A percentile compares a stretch with the other conserved stretches of the same genome.
Evolutionary conservation across 2,113 vertebrate species (phyloP).

Genomic region (Chaetura pelagica): DNA sequence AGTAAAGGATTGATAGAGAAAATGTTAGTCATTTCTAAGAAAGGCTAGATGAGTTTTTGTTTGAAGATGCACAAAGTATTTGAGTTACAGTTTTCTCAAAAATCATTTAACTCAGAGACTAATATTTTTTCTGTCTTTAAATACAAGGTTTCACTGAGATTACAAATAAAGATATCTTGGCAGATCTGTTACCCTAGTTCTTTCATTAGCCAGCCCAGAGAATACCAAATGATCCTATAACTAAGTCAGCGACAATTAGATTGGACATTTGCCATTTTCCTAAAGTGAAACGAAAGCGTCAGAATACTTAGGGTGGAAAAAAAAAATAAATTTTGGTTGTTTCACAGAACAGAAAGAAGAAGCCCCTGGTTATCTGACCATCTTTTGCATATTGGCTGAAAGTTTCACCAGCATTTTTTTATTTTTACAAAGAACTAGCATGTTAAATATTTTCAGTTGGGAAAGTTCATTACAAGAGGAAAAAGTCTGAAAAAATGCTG

Average conservation of each 20-base stretch:
- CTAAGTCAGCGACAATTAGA: neutral
- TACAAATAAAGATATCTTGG: neutral
- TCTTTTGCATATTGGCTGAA: neutral
- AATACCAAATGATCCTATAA: neutral
- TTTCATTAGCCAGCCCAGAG: neutral
- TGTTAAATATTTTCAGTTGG: neutral
- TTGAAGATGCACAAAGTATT: neutral
- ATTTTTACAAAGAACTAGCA: neutral
- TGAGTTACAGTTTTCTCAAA: neutral
- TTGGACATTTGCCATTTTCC: neutral
- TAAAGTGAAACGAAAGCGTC: neutral
- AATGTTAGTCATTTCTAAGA: neutral
- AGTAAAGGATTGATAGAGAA: neutral
- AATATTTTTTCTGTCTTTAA: neutral
- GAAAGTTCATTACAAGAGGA: neutral
- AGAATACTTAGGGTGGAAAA: neutral
- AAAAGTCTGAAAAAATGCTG: neutral
- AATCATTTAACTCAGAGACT: neutral
- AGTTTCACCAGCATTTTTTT: neutral
- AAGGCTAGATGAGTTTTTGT: neutral
- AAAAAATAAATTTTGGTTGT: neutral
- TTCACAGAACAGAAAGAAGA: neutral
- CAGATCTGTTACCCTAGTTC: neutral
- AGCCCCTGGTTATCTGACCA: too few species aligned
- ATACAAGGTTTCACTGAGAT: neutral